Percentiles rank a stretch among this genome's conserved stretches.
Conservation (phyloP, 2,113 vertebrate species). For the Cichladusa arquata region DNA sequence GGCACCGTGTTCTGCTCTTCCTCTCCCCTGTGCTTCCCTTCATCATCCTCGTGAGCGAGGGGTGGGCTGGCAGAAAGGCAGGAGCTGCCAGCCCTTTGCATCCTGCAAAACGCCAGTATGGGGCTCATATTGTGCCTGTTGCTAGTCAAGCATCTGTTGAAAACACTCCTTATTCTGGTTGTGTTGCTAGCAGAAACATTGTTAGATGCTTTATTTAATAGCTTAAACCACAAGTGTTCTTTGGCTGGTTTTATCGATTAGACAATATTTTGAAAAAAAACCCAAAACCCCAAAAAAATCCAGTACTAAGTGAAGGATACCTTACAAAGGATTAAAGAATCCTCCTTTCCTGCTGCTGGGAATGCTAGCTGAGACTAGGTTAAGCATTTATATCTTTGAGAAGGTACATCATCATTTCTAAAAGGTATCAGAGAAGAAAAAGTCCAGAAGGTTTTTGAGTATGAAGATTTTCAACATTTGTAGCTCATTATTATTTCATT, state of each 20-base stretch:
- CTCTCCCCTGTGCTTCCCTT: conserved; percentile 20
- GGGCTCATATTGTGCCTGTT: neutral
- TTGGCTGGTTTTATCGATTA: conserved; percentile 38
- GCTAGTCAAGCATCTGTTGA: conserved; percentile 1
- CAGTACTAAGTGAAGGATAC: neutral
- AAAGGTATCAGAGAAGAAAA: neutral
- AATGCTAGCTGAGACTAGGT: neutral
- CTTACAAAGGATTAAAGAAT: neutral
- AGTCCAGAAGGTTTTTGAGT: neutral
- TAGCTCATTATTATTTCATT: neutral
- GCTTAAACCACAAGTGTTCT: neutral
- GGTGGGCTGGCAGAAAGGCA: neutral
- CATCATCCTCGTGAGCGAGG: neutral
- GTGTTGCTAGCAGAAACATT: neutral
- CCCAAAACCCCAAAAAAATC: neutral
- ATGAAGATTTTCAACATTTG: neutral
- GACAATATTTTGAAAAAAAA: neutral
- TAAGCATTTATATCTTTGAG: neutral
- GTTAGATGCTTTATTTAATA: neutral
- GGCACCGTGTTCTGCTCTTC: conserved; percentile 6
- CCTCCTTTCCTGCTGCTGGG: neutral
- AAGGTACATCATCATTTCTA: neutral
- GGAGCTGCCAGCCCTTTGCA: neutral
- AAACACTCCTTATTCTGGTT: conserved; percentile 2
- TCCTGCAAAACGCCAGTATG: neutral